These are phyloP conservation scores for Danaus chrysippus DNA, from an alignment of 2,888 invertebrate species.

Conservation along the genomic window DNA sequence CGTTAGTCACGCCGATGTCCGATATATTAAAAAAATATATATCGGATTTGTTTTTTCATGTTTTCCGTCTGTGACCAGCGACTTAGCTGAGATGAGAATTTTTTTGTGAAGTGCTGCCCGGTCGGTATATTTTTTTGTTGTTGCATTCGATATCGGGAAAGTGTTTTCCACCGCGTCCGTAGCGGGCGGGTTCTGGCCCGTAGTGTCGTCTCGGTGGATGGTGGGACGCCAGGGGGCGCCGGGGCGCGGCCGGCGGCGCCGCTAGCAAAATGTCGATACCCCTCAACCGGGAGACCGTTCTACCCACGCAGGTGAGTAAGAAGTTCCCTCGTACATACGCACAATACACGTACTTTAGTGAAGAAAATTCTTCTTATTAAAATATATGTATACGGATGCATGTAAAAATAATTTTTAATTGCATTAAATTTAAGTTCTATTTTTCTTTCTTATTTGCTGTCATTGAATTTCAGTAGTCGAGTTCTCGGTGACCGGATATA, in stretches of 20 bases:
- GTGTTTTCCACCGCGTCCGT: constrained; percentile 63
- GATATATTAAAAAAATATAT: constrained; percentile 33
- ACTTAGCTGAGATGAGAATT: constrained; percentile 40
- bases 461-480: no score
- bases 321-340: constrained; percentile 37
- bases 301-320: constrained; percentile 73
- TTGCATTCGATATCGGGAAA: constrained; percentile 54
- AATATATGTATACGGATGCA: no score
- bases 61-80: constrained; percentile 28
- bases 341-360: no score
- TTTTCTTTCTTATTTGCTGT: no score
- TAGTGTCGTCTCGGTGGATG: constrained; percentile 69
- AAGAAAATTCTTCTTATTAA: no score
- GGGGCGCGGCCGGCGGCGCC: constrained; percentile 77
- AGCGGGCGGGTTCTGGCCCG: constrained; percentile 47
- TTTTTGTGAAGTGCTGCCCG: constrained; percentile 43
- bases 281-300: constrained; percentile 73
- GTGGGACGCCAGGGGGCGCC: constrained; percentile 72
- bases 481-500: no score
- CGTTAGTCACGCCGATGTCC: constrained; percentile 46
- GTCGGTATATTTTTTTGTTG: constrained; percentile 36
- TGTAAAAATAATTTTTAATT: no score
- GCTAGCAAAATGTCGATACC: constrained; percentile 78
- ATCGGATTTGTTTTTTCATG: constrained; percentile 46
- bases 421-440: no score